Conservation (phyloP, 2,888 invertebrate species). For the Yponomeuta sedellus region DNA sequence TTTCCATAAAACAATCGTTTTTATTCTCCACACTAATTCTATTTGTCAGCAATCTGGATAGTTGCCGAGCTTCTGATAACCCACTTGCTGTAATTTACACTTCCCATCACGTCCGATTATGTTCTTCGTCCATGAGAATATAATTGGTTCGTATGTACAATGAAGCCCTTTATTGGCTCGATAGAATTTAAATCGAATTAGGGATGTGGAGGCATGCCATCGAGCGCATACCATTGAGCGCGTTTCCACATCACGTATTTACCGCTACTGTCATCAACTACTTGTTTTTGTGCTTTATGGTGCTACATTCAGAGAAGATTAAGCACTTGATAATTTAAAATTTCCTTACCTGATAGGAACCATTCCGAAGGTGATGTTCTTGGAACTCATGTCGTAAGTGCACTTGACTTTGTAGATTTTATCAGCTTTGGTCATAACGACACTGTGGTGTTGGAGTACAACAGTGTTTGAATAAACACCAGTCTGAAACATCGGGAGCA, state of each 20-base stretch:
- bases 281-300: slow-evolving; percentile 5
- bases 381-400: slow-evolving; percentile 96
- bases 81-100: slow-evolving; percentile 34
- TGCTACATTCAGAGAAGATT: neutral
- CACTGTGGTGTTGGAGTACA: slow-evolving; percentile 95
- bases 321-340: neutral
- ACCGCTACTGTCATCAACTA: slow-evolving; percentile 26
- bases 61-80: slow-evolving; percentile 32
- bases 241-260: slow-evolving; percentile 43
- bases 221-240: slow-evolving; percentile 40
- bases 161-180: slow-evolving; percentile 41
- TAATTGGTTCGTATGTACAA: slow-evolving; percentile 52
- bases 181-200: slow-evolving; percentile 43
- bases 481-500: slow-evolving; percentile 76
- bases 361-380: slow-evolving; percentile 98
- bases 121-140: slow-evolving; percentile 36
- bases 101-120: slow-evolving; percentile 41
- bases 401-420: slow-evolving; percentile 98
- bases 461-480: slow-evolving; percentile 96
- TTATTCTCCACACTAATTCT: slow-evolving; percentile 25
- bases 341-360: slow-evolving; percentile 90
- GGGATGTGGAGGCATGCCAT: slow-evolving; percentile 35
- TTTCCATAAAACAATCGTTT: slow-evolving; percentile 23
- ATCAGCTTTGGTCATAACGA: slow-evolving; percentile 97
- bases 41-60: slow-evolving; percentile 33